Conservation (phyloP, 2,797 vertebrate genomes). For the Sciurus carolinensis region DNA sequence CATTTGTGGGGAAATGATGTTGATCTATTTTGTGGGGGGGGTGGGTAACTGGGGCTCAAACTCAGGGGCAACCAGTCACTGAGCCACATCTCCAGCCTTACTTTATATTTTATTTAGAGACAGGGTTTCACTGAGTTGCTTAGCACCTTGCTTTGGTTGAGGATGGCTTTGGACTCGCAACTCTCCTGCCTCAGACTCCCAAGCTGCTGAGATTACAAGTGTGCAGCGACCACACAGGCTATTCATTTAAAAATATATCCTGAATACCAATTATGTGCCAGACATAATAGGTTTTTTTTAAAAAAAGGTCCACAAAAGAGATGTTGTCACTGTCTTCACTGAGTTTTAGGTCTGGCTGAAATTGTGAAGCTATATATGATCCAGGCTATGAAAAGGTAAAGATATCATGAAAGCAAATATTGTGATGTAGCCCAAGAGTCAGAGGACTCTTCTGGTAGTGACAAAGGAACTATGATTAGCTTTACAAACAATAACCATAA, state of each 20-base stretch:
- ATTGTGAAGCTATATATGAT: background rate
- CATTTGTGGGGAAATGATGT: conserved; percentile 1
- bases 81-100: too few species aligned
- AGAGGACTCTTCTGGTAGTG: background rate
- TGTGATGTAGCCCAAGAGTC: background rate
- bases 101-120: too few species aligned
- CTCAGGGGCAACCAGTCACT: too few species aligned
- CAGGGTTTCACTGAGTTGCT: too few species aligned
- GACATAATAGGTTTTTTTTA: background rate
- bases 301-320: background rate
- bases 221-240: background rate
- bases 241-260: conserved; percentile 38
- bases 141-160: too few species aligned
- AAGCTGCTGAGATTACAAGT: too few species aligned
- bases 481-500: conserved; percentile 45
- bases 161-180: too few species aligned
- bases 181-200: too few species aligned
- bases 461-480: background rate
- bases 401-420: background rate
- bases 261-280: background rate
- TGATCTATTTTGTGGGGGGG: background rate
- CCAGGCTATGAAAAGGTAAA: background rate
- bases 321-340: background rate
- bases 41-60: too few species aligned
- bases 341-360: background rate